Base-by-base conservation (phyloP, 2,113 vertebrate genomes). In the Thunnus maccoyii region DNA sequence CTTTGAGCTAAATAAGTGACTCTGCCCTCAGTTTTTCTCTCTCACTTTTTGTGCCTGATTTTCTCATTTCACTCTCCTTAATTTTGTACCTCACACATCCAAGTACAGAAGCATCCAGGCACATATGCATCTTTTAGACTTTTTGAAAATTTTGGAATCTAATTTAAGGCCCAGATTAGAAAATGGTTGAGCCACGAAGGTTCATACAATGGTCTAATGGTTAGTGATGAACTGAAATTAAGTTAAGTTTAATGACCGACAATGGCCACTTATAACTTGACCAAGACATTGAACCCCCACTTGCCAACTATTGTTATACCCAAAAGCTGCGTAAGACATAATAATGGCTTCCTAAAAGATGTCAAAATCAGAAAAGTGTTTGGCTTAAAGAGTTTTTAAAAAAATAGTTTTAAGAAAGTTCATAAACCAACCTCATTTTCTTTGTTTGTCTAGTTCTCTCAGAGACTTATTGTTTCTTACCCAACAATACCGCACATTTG, bases 11-110 rank as follows among this genome's bases (percentile, higher is more conserved):
- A 57, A 46, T 58, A 52, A 70, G 58, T 76, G 52, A n/a, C 57
- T 46, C 10, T 20, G 13, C 58, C 18, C 25, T 71, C 17, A 48
- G 14, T 3, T 62, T 36, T 50, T 56, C 46, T 3, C 52, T 55
- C 46, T 52, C n/a, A 11, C 52, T 61, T 75, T 78, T 68, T 30
- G 18, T 47, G 16, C 77, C 66, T 10, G 36, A 52, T 56, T 41
- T 15, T 63, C n/a, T 66, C 36, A 8, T 65, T 51, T 50, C 32
- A 54, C 12, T 62, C 48, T 41, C 2, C 3, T 30, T 30, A 30
- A 3, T 30, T 30, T 41, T 41, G 0, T 41, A 27, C 27, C 46
- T 64, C 47, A 48, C 46, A 22, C 50, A 67, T 22, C 66, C 52
- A 58, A 3, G 22, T 57, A 50, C 20, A 51, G 32, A 36, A 3